phyloP scores from a whole-genome alignment of 2,113 vertebrate genomes.

The Phaethornis superciliosus region DNA sequence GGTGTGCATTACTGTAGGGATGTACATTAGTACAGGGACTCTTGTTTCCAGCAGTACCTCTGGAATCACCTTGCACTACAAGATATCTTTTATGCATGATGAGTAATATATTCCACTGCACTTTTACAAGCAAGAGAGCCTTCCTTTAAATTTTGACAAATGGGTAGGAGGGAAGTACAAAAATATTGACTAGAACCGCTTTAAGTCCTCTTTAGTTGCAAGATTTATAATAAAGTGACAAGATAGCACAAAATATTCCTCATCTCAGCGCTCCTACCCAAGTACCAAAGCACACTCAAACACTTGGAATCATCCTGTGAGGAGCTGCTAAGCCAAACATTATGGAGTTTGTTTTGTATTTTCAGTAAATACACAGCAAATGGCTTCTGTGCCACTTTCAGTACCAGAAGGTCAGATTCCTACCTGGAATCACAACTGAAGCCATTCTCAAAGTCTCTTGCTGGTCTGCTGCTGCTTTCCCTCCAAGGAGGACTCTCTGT shows the following conservation, averaged over 20 bases:
- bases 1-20: neutral
- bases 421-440: neutral
- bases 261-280: neutral
- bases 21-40: neutral
- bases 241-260: neutral
- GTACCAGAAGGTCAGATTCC: neutral
- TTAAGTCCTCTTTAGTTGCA: neutral
- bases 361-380: neutral
- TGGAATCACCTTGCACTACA: neutral
- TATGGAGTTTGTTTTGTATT: neutral
- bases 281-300: neutral
- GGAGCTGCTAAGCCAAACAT: neutral
- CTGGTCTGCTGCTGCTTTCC: neutral
- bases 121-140: neutral
- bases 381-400: neutral
- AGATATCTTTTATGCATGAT: neutral
- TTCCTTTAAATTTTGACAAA: conserved; percentile 17
- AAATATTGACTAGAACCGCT: neutral
- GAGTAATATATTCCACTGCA: neutral
- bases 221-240: neutral
- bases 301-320: neutral
- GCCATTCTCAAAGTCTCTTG: neutral
- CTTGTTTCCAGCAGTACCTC: neutral
- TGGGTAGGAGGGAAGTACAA: neutral
- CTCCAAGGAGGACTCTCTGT: neutral